Evolutionary conservation across 1,140 invertebrate species (phyloP), one percentile per base, ranked within the genome.

Genomic region (Archivesica marissinica): DNA sequence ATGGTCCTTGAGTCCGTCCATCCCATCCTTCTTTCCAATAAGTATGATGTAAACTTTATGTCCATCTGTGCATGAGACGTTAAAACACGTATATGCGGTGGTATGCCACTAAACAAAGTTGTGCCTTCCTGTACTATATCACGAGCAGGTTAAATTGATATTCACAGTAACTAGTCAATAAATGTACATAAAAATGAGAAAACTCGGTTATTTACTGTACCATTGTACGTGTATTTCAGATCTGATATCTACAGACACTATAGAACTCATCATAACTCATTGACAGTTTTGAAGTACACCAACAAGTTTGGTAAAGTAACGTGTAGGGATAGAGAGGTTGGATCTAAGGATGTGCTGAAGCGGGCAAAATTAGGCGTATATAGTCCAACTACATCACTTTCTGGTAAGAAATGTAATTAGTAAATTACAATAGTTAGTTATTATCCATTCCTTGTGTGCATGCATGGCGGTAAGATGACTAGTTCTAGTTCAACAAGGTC

Each of bases 201-300:
- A 50, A n/a, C 47, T 13, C n/a, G 47, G 17, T 61, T 61, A 17
- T 28, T 11, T n/a, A n/a, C n/a, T n/a, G n/a, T n/a, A n/a, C n/a
- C n/a, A n/a, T n/a, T n/a, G n/a, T 52, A 72, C 54, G 25, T 52
- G 50, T 33, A 6, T 59, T 76, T 38, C 23, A 76, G 74, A 23
- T 39, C 30, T 44, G 38, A 76, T 59, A 38, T 76, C 0, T 38
- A 39, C 30, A 76, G 23, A 30, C 74, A 76, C 39, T 23, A 9
- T 4, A 59, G 28, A 20, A 1, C 1, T 56, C 74, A 56, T 13
- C 74, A 76, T 47, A 7, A 23, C 13, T 30, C 68, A 13, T n/a
- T 52, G 50, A 72, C 30, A 17, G 15, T 23, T 52, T 9, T 72
- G 2, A 72, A 50, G 25, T 33, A 20, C 25, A 50, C 50, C 1